Percentiles rank a stretch among this genome's conserved stretches.
Evolutionary conservation across 1,140 invertebrate genomes (phyloP).

Genomic region (Ceratoteleas bidentatus): DNA sequence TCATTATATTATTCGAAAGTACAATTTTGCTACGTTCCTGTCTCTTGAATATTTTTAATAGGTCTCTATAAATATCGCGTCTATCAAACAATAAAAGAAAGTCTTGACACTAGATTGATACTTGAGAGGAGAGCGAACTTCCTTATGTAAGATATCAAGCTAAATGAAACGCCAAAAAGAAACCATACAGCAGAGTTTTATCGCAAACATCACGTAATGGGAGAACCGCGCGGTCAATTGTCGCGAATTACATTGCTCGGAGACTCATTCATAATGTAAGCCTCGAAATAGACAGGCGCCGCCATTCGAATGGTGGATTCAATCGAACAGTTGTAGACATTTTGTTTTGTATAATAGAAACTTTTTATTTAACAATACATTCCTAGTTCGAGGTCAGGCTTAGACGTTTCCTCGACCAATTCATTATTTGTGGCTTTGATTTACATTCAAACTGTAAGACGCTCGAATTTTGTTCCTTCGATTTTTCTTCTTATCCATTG

Average conservation of each 20-base stretch:
- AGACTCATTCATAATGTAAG: constrained; percentile 8
- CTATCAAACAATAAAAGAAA: constrained; percentile 6
- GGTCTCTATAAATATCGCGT: too few species aligned
- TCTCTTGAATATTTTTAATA: too few species aligned
- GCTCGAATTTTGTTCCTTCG: neutral
- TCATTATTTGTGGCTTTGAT: too few species aligned
- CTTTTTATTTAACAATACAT: too few species aligned
- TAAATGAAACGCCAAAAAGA: constrained; percentile 67
- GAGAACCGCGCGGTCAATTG: constrained; percentile 17
- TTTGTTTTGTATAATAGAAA: too few species aligned
- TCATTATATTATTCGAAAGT: too few species aligned
- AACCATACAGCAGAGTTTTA: constrained; percentile 52
- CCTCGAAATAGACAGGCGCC: constrained; percentile 32
- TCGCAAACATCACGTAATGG: constrained; percentile 8
- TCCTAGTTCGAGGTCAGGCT: too few species aligned
- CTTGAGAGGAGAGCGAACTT: constrained; percentile 19
- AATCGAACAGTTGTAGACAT: neutral
- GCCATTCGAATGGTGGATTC: constrained; percentile 3
- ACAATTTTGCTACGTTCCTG: too few species aligned
- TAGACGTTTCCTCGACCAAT: too few species aligned
- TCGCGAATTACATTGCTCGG: constrained; percentile 14
- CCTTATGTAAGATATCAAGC: constrained; percentile 19
- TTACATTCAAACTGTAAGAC: neutral
- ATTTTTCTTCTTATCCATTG: neutral
- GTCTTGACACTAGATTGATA: constrained; percentile 37